Base-by-base conservation (phyloP, 2,888 invertebrate species). In the Netelia virgata region DNA sequence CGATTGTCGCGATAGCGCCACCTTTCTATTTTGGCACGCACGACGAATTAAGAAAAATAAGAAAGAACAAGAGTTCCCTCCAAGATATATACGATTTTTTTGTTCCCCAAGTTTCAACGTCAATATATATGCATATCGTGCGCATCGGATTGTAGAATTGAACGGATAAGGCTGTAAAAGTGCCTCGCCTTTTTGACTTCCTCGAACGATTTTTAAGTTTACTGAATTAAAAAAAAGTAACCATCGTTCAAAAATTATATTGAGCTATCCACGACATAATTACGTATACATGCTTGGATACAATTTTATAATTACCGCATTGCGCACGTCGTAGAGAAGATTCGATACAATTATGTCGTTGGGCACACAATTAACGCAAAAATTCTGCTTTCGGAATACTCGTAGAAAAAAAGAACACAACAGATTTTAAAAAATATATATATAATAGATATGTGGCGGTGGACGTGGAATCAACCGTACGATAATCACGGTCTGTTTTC, bases 61-160 rank as follows among this genome's bases (percentile, higher is more conserved):
- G 59, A 20, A 47, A 18, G 20, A n/a, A 69, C 47, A 72, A 74
- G 16, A 18, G 11, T 53, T 53, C n/a, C 11, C 36, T 74, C 10
- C 2, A 75, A 82, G 59, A 69, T 69, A 83, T 43, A 74, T n/a
- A 20, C 11, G 47, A 11, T 61, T 61, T 66, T 50, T 43, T 78
- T 70, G 74, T 75, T 83, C 78, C 83, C 79, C 20, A 75, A 74
- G 55, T 70, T 79, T 61, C 53, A 76, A 83, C 75, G n/a, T 72
- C 75, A 18, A 76, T 61, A 41, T 66, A 77, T 59, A 59, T 64
- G 53, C 64, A 63, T 66, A 47, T 28, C 55, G 16, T 75, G 10
- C 14, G 16, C 20, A 23, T 74, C 11, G 23, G 36, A 16, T 53
- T 36, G 50, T 72, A 53, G 18, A 76, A 66, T 28, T 66, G 66